Percentiles rank a stretch among this genome's conserved stretches.
Evolutionary conservation across 2,888 invertebrate genomes (phyloP).

Genomic region (Saturnia pavonia): DNA sequence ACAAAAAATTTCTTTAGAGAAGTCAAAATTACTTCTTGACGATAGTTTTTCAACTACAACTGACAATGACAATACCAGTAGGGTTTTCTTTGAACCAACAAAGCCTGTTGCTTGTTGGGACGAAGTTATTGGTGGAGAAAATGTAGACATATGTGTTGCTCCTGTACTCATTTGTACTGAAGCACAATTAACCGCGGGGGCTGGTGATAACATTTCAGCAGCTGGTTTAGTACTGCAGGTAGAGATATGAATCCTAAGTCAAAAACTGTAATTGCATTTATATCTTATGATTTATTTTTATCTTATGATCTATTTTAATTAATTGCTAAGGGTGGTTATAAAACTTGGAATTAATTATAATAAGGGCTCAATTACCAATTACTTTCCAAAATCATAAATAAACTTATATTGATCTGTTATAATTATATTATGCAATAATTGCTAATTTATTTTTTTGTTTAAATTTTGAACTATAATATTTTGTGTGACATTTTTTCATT

Average conservation of each 20-base stretch:
- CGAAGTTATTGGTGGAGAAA: slow-evolving; percentile 78
- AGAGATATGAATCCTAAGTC: slow-evolving; percentile 59
- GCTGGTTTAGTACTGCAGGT: slow-evolving; percentile 90
- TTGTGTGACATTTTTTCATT: not conserved
- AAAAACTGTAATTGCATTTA: slow-evolving; percentile 23
- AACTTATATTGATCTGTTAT: not conserved
- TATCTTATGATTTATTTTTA: slow-evolving; percentile 12
- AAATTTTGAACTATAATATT: not conserved
- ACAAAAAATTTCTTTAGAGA: slow-evolving; percentile 76
- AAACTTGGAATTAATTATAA: not conserved
- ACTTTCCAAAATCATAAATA: not conserved
- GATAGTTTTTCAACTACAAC: slow-evolving; percentile 91
- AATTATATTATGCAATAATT: not conserved
- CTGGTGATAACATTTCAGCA: slow-evolving; percentile 94
- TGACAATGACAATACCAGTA: slow-evolving; percentile 69
- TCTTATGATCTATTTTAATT: slow-evolving; percentile 10
- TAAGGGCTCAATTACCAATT: not conserved
- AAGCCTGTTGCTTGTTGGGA: slow-evolving; percentile 92
- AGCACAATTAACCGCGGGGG: slow-evolving; percentile 91
- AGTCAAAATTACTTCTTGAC: slow-evolving; percentile 86
- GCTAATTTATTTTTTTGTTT: not conserved
- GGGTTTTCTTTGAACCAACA: slow-evolving; percentile 85
- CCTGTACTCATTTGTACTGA: slow-evolving; percentile 92
- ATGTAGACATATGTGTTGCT: slow-evolving; percentile 88
- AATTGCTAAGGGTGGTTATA: not conserved